phyloP scores from a whole-genome alignment of 2,113 vertebrate genomes.

The Lasiurus borealis region DNA sequence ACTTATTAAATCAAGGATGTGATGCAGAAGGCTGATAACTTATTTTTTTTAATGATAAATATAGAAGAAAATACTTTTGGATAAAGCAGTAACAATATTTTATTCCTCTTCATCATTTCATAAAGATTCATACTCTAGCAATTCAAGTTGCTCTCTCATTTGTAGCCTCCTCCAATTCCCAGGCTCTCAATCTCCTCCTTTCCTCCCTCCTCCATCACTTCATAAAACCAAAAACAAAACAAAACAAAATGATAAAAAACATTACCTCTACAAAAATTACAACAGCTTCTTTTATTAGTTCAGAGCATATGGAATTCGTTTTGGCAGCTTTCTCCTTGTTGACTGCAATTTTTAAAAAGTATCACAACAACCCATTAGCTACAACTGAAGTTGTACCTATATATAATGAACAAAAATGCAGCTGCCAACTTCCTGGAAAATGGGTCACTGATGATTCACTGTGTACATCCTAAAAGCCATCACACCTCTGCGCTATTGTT shows the following conservation, averaged over 20 bases:
- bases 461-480: background rate
- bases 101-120: background rate
- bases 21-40: background rate
- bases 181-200: background rate
- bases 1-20: background rate
- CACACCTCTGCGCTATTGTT: background rate
- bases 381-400: background rate
- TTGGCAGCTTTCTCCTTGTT: background rate
- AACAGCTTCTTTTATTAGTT: slow-evolving; percentile 32
- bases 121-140: background rate
- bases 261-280: background rate
- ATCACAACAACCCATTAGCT: slow-evolving; percentile 10
- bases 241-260: background rate
- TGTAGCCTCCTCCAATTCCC: background rate
- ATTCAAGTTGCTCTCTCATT: background rate
- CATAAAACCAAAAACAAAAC: background rate
- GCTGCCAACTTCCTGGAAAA: slow-evolving; percentile 38
- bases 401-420: background rate
- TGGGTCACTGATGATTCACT: slow-evolving; percentile 34
- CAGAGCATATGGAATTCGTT: background rate
- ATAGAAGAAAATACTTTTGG: background rate
- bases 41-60: background rate
- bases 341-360: slow-evolving; percentile 41
- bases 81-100: background rate
- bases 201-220: background rate